phyloP scores from a whole-genome alignment of 2,888 invertebrate species.

The Drosophila helvetica region DNA sequence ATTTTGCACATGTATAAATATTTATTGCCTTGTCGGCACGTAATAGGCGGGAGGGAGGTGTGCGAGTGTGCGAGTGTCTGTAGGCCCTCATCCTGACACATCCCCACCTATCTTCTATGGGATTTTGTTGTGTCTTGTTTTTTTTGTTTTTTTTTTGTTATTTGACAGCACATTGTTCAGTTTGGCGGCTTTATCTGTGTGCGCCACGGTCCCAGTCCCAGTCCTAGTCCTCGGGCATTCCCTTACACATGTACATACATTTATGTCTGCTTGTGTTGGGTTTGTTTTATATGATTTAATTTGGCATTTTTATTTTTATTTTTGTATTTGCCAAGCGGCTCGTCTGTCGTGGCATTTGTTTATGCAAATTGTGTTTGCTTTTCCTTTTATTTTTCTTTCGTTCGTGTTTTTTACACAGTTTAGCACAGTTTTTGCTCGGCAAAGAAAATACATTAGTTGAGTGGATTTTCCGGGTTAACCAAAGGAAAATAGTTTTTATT shows the following conservation, averaged over 20 bases:
- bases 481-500: not conserved
- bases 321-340: slow-evolving; percentile 44
- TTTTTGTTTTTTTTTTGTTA: slow-evolving; percentile 34
- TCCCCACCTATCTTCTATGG: slow-evolving; percentile 37
- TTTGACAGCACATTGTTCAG: slow-evolving; percentile 50
- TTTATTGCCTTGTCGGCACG: slow-evolving; percentile 48
- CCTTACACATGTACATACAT: slow-evolving; percentile 7
- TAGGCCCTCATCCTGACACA: slow-evolving; percentile 23
- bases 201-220: not conserved
- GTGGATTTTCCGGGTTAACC: not conserved
- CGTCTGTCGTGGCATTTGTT: slow-evolving; percentile 44
- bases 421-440: slow-evolving; percentile 1
- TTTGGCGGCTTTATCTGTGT: slow-evolving; percentile 38
- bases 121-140: slow-evolving; percentile 15
- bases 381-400: slow-evolving; percentile 5
- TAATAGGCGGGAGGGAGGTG: slow-evolving; percentile 22
- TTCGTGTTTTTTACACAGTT: slow-evolving; percentile 3
- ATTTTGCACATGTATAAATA: slow-evolving; percentile 32
- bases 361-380: slow-evolving; percentile 57
- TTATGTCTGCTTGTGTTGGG: slow-evolving; percentile 31
- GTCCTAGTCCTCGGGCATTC: not conserved
- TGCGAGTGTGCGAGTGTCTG: not conserved
- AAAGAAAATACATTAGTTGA: slow-evolving; percentile 6
- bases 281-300: slow-evolving; percentile 68
- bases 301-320: slow-evolving; percentile 48